Percentiles rank a stretch among this genome's conserved stretches.
phyloP scores from a whole-genome alignment of 1,140 invertebrate genomes.

The Meloidogyne exigua region DNA sequence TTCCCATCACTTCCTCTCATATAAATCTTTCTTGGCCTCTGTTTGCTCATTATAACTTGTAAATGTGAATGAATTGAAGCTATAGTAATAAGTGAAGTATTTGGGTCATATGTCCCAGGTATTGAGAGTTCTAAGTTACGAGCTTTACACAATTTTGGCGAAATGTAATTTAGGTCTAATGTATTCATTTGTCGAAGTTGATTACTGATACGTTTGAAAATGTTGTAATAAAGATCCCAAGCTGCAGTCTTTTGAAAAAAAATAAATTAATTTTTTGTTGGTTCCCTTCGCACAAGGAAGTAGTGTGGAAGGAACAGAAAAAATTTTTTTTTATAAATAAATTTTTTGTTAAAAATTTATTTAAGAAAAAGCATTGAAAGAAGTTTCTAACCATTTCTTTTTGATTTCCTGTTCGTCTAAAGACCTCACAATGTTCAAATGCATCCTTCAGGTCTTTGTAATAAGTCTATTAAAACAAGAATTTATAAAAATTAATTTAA shows the following conservation, averaged over 20 bases:
- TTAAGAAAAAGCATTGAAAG: neutral
- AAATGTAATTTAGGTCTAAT: conserved; percentile 87
- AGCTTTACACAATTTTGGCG: conserved; percentile 82
- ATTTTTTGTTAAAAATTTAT: neutral
- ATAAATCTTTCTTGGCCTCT: conserved; percentile 87
- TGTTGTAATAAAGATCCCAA: conserved; percentile 94
- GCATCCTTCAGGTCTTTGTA: conserved; percentile 88
- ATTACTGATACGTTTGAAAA: conserved; percentile 87
- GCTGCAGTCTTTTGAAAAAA: conserved; percentile 69
- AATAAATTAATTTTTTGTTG: neutral
- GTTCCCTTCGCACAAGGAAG: neutral
- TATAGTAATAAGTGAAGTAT: conserved; percentile 77
- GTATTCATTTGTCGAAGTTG: conserved; percentile 78
- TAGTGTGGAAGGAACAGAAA: neutral
- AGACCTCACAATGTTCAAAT: conserved; percentile 84
- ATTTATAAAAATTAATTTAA: conserved; percentile 12
- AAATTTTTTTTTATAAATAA: neutral
- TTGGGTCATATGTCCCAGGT: conserved; percentile 79
- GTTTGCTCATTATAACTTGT: conserved; percentile 96
- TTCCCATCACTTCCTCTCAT: conserved; percentile 93
- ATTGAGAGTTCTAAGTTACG: conserved; percentile 89
- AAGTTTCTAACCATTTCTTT: conserved; percentile 79
- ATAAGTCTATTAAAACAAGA: conserved; percentile 78
- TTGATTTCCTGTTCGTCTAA: conserved; percentile 79
- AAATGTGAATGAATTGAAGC: conserved; percentile 77